These are phyloP conservation scores for Tillus elongatus DNA, from an alignment of 2,888 invertebrate genomes.

Conservation along the genomic window DNA sequence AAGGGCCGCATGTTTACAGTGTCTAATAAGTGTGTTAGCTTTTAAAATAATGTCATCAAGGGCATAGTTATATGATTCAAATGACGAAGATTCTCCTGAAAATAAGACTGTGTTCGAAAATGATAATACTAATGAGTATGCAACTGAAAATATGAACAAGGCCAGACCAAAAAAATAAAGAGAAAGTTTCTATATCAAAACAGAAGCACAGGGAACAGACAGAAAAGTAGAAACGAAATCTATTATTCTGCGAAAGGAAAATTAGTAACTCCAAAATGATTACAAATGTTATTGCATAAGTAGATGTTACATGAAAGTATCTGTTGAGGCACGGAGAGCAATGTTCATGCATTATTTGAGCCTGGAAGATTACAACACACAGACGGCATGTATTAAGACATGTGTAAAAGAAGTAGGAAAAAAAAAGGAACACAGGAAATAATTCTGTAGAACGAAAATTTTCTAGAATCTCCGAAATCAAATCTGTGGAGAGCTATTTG, in stretches of 20 bases:
- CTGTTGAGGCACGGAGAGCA: not conserved
- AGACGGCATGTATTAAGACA: not conserved
- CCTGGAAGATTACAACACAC: conserved; percentile 1
- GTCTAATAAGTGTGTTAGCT: too few species aligned
- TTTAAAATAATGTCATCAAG: too few species aligned
- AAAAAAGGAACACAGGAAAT: not conserved
- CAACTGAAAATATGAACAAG: too few species aligned
- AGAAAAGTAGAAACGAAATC: conserved; percentile 1
- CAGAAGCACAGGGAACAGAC: not conserved
- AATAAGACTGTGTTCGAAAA: too few species aligned
- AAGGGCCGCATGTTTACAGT: too few species aligned
- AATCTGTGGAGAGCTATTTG: conserved; percentile 13
- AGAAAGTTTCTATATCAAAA: not conserved
- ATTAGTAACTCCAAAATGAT: not conserved
- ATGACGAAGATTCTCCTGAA: too few species aligned
- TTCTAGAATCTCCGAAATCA: too few species aligned
- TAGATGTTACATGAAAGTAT: conserved; percentile 1
- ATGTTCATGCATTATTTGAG: not conserved
- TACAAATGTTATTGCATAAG: not conserved
- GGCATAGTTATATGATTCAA: too few species aligned
- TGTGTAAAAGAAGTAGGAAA: too few species aligned
- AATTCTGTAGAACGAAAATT: not conserved
- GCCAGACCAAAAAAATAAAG: too few species aligned
- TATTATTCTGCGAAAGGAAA: conserved; percentile 4
- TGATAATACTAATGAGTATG: too few species aligned